Base-by-base conservation (phyloP, 2,888 invertebrate genomes). In the Hermaeophaga mercurialis region DNA sequence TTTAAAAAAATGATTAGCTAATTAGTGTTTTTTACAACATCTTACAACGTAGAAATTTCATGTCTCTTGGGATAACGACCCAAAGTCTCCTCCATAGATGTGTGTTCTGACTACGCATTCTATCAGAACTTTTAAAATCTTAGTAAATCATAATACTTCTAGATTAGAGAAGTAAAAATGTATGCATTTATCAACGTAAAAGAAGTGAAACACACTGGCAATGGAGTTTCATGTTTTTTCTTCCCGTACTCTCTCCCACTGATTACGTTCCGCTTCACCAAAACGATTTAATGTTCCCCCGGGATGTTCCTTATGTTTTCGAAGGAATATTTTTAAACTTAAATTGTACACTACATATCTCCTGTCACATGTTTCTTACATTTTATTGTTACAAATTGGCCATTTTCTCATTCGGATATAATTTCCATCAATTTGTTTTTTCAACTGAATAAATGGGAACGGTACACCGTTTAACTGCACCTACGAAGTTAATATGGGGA, bases 291-390 rank as follows among this genome's bases (percentile, higher is more conserved):
- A 70, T 63, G 69, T 65, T 67, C 73, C 66, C 71, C 54, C 34
- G 70, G 67, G 72, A 66, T 63, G 57, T 65, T 62, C 63, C 61
- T 67, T 67, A 71, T 71, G 71, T 71, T 72, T 74, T 71, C 68
- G 68, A 70, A 69, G 66, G 66, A 67, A 69, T 70, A 69, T 72
- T 71, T 72, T 72, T 65, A 69, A 72, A 72, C 71, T 71, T 73
- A 74, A 75, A 75, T 75, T 77, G 77, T 77, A 75, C 76, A 75
- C 75, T 76, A 77, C 73, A 77, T 78, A 74, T 76, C 74, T 68
- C 73, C 74, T 70, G 75, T 77, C 76, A 73, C 71, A 75, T 74
- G 70, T 69, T 72, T 67, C 68, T 69, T 69, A 66, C 68, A 56
- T 74, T 77, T 75, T 76, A 76, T 75, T 75, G 75, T 77, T 77